Base-by-base conservation (phyloP, 2,113 vertebrate genomes). In the Epinephelus moara region DNA sequence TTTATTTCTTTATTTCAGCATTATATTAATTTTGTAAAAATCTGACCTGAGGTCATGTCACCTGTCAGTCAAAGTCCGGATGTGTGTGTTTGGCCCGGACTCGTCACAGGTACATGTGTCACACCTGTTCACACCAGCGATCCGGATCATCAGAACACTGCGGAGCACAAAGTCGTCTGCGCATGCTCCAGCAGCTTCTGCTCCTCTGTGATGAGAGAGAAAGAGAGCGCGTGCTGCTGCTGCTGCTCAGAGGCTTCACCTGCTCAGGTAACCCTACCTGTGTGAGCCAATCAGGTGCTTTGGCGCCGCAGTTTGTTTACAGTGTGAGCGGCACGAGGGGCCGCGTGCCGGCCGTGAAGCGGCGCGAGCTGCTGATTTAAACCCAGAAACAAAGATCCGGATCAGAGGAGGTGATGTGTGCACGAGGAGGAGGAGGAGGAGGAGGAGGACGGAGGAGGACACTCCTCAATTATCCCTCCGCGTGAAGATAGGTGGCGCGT, bases 401-500 rank as follows among this genome's bases (percentile, higher is more conserved):
- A 72, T 55, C 3, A 6, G 23, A 56, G 14, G 56, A 47, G 40
- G 40, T 60, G 70, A 72, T 19, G 47, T 53, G 61, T 19, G 11
- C 27, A 5, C 13, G 66, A 63, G 52, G 23, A 47, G 15, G 60
- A 15, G 27, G 33, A 33, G 33, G 33, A 37, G 33, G 33, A 37
- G 33, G 33, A 37, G 33, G 33, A 37, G 33, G 33, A 1, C 0
- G 33, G 4, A 4, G 76, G 49, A 19, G 60, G 95, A 94, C 94
- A 94, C 95, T 96, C 95, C 95, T 95, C 96, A 96, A 96, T 96
- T 97, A 97, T 99, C 96, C 97, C 97, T 96, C 95, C 94, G 94
- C 95, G 95, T 95, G 97, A 96, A 97, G 97, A 97, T 97, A 97
- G 97, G 97, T 97, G 97, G 97, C 97, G 98, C 95, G 97, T 96